Base-by-base conservation (phyloP, 2,888 invertebrate species). In the Lingula anatina region DNA sequence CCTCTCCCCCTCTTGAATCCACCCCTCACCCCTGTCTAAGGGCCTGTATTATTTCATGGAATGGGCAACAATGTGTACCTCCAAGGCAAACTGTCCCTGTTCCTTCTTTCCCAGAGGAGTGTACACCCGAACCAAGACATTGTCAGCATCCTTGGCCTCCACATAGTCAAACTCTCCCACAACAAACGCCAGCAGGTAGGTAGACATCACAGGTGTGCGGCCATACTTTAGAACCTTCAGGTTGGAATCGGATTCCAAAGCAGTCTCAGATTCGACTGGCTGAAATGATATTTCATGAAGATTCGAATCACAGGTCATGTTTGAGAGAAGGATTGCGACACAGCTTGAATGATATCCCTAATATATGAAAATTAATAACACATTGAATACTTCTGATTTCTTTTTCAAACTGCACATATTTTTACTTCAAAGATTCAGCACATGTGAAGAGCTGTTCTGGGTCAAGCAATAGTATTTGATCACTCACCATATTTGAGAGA, bases 141-240 rank as follows among this genome's bases (percentile, higher is more conserved):
- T 91, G 77, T 93, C 91, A 31, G 82, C 81, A 0, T 91, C 89
- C 60, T 79, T 85, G 53, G 83, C 87, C 77, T 96, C 94, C 2
- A 96, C 86, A 78, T 85, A 91, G 74, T 96, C 95, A 76, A 90
- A 94, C 78, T 96, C 93, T 27, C 96, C 96, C 2, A 97, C 88
- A 5, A 93, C 90, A 41, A 90, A 87, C 0, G 95, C 95, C 46
- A 96, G 87, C 56, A 97, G 81, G 73, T 97, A 97, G 0, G 95
- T 94, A 7, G 93, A 91, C 94, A 96, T 96, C 54, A 90, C 80
- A 1, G 95, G 95, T 1, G 94, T 90, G 45, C 85, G 86, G 64
- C 86, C 86, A 76, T 90, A 95, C 54, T 83, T 83, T 24, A 88
- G 79, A 26, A 82, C 77, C 47, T 81, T 83, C 55, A 82, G 79